Percentiles rank a stretch among this genome's conserved stretches.
Evolutionary conservation across 2,888 invertebrate genomes (phyloP).

Genomic region (Carcina quercana): DNA sequence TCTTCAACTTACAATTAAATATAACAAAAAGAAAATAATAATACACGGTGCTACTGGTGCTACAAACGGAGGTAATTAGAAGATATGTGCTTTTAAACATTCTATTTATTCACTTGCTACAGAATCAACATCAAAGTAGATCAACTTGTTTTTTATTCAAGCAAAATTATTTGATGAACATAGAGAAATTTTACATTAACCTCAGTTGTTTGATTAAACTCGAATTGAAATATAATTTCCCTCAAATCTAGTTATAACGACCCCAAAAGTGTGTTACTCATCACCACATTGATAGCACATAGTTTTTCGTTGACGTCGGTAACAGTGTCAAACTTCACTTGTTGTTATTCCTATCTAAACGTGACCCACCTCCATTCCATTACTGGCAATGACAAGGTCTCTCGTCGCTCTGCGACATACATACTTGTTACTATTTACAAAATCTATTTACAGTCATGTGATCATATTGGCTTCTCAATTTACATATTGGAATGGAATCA

Average conservation of each 20-base stretch:
- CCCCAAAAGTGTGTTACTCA: no score
- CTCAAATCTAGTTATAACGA: no score
- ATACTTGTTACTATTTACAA: conserved; percentile 64
- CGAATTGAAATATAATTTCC: no score
- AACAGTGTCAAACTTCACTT: conserved; percentile 43
- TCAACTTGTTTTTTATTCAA: conserved; percentile 21
- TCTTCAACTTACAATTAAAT: conserved; percentile 60
- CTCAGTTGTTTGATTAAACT: no score
- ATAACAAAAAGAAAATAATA: conserved; percentile 54
- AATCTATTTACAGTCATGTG: conserved; percentile 64
- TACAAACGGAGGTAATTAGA: conserved; percentile 30
- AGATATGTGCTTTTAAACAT: no score
- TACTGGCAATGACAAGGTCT: conserved; percentile 26
- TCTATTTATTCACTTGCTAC: no score
- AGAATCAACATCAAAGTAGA: background rate
- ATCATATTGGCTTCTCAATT: conserved; percentile 53
- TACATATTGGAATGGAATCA: conserved; percentile 62
- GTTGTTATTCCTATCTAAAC: conserved; percentile 39
- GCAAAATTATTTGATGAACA: no score
- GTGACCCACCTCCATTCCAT: conserved; percentile 33
- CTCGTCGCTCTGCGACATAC: conserved; percentile 58
- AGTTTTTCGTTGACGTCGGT: no score
- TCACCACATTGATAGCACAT: no score
- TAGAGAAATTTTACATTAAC: no score
- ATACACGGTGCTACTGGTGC: conserved; percentile 40